These are phyloP conservation scores for Ricordea florida DNA, from an alignment of 92 coral and sea anemone genomes.

Conservation along the genomic window DNA sequence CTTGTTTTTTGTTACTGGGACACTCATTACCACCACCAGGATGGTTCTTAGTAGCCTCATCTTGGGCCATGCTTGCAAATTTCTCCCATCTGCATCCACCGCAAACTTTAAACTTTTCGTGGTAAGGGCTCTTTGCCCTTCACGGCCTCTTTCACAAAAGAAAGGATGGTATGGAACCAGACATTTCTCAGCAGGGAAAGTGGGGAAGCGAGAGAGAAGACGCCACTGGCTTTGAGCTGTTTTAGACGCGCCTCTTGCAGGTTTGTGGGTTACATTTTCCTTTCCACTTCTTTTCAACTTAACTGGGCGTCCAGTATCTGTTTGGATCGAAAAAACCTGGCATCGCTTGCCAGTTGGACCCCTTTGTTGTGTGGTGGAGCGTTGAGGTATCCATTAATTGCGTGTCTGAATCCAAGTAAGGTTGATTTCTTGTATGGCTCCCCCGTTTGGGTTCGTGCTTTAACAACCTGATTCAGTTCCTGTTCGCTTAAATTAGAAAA, in stretches of 20 bases:
- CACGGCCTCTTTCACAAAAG: constrained; percentile 57
- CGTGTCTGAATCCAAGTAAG: constrained; percentile 23
- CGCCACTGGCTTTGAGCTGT: background rate
- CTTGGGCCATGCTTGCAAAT: constrained; percentile 35
- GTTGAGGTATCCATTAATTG: constrained; percentile 33
- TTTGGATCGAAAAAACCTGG: constrained; percentile 15
- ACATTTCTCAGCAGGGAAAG: constrained; percentile 20
- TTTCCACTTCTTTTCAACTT: background rate
- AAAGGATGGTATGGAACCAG: constrained; percentile 51
- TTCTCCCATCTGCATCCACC: constrained; percentile 32
- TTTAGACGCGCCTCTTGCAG: background rate
- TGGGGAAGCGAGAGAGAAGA: background rate
- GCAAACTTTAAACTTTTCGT: constrained; percentile 34
- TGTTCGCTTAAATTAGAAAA: too few species aligned
- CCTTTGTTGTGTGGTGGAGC: constrained; percentile 27
- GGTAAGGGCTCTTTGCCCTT: constrained; percentile 40
- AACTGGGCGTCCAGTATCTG: constrained; percentile 15
- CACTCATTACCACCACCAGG: constrained; percentile 37
- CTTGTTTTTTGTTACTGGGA: background rate
- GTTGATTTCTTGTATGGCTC: constrained; percentile 30
- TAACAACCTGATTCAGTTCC: too few species aligned
- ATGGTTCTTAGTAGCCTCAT: constrained; percentile 55
- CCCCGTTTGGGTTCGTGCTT: too few species aligned
- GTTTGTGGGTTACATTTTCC: background rate
- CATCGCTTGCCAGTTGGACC: background rate